Base-by-base conservation (phyloP, 2,113 vertebrate genomes). In the Nothobranchius furzeri region DNA sequence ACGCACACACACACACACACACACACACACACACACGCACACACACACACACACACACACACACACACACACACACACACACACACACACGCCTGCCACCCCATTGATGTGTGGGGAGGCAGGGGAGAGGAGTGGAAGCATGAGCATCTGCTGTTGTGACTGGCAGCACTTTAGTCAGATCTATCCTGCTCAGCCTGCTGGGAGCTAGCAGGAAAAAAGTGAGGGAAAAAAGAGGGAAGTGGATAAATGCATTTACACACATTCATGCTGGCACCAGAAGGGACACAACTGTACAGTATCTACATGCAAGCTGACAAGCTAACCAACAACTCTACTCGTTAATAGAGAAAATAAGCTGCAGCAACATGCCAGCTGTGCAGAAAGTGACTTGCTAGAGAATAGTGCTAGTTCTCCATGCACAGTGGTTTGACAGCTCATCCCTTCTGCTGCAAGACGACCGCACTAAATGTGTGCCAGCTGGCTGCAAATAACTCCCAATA, bases 111-210 rank as follows among this genome's bases (percentile, higher is more conserved):
- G 79, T 65, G 46, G 70, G 70, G 73, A 85, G 70, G 78, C 73
- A 73, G 55, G 9, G 61, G 75, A 72, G 83, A 81, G 76, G 70
- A 73, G 67, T 82, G 81, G 86, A 87, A 91, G 87, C 87, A 86
- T 78, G 71, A 90, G 83, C 90, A 90, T 89, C 89, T 92, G 91
- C 79, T 89, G 85, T 87, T 89, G 76, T 85, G 86, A 88, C 89
- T 90, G 85, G 89, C 88, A 91, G 75, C 85, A 82, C 82, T 88
- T 90, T 86, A 87, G 81, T 87, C 82, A 81, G 76, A 90, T 83
- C 84, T 85, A 57, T 80, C 77, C 77, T 81, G 75, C 87, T 85
- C 74, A 72, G 78, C 73, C 81, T 73, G 58, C 48, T 48, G 72
- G 80, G 76, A 84, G 75, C 14, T 71, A 65, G 71, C 67, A 76